Evolutionary conservation across 2,797 vertebrate genomes (phyloP), one percentile per base, ranked within the genome.

Genomic region (Knipowitschia caucasica): DNA sequence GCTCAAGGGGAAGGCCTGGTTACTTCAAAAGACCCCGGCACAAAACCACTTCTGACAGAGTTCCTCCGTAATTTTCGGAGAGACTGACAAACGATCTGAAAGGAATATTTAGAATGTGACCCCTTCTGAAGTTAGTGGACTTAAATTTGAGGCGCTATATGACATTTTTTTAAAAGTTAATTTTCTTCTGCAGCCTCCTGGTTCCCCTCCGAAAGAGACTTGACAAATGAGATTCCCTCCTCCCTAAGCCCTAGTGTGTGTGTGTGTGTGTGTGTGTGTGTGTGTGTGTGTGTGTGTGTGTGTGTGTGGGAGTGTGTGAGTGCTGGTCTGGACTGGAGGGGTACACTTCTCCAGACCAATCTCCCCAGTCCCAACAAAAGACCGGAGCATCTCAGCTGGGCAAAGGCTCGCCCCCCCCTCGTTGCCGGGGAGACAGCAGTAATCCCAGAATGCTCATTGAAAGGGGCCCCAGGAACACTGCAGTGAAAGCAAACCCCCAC

Each of bases 361-460:
- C 82, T 84, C 79, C 82, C 75, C 81, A 78, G 85, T 80, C 7
- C 65, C 80, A 86, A 91, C 90, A 91, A 91, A 90, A 67, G 84
- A 82, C 78, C 52, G 75, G 81, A 81, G 84, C 89, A 88, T 88
- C 89, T 91, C 89, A 90, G 86, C 89, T 89, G 88, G 85, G 83
- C 77, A 83, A 79, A 82, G 85, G 78, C 81, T 85, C 83, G 78
- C 58, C 73, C 44, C 34, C 44, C 46, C 46, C 46, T 27, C 25
- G 85, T 92, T 53, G 51, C 86, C 90, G 78, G 76, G 86, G 85
- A 56, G 71, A 91, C 85, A 9, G 75, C 73, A 86, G 86, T 89
- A 90, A 90, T 90, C 87, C 86, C 86, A 86, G 84, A 88, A 87
- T 84, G 80, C 84, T 90, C 85, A 88, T 85, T 90, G 87, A 90